phyloP scores from a whole-genome alignment of 2,888 invertebrate genomes.

The Synergus umbraculus region DNA sequence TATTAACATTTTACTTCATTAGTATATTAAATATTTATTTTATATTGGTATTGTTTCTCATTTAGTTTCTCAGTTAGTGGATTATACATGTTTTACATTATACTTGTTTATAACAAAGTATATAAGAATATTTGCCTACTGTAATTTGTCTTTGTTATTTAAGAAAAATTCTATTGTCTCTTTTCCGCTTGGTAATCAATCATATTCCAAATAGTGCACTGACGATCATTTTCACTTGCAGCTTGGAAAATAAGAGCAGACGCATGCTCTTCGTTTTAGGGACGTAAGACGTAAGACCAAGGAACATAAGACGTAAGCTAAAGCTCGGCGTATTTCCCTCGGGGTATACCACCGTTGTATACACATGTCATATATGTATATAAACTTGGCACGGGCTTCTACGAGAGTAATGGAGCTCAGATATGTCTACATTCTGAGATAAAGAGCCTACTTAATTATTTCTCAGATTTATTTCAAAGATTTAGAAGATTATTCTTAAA shows the following conservation, averaged over 20 bases:
- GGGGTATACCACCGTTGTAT: constrained; percentile 25
- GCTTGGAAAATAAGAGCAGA: constrained; percentile 31
- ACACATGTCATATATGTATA: constrained; percentile 30
- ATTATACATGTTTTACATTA: no score
- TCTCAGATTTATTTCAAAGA: background rate
- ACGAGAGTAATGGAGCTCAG: constrained; percentile 11
- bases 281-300: constrained; percentile 44
- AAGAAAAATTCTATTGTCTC: background rate
- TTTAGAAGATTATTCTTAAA: no score
- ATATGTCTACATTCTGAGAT: background rate
- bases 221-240: constrained; percentile 39
- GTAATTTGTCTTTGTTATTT: background rate
- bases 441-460: constrained; percentile 1
- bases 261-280: constrained; percentile 46
- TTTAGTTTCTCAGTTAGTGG: no score
- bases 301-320: constrained; percentile 48
- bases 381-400: background rate
- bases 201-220: constrained; percentile 48
- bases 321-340: constrained; percentile 51
- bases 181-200: constrained; percentile 41
- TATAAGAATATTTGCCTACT: no score
- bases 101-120: no score
- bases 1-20: no score
- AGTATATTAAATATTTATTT: no score
- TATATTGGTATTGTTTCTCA: background rate